Evolutionary conservation across 2,113 vertebrate species (phyloP).

Genomic region (Oreochromis spilurus): DNA sequence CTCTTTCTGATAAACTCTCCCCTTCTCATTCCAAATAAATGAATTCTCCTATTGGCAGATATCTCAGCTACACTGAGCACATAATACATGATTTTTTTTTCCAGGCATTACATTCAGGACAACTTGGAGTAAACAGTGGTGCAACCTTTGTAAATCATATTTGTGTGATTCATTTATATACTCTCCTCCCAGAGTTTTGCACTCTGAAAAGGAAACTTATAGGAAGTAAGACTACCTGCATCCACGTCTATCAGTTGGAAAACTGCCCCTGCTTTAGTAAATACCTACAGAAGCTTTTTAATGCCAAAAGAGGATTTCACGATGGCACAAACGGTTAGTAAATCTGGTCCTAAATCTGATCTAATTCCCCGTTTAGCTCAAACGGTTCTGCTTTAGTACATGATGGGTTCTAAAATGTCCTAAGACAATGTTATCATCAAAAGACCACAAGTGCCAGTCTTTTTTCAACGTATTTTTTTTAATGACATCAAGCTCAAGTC

Average conservation of each 20-base stretch:
- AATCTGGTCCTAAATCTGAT: neutral
- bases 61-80: neutral
- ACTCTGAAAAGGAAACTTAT: neutral
- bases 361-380: neutral
- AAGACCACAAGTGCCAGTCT: neutral
- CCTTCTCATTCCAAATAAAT: neutral
- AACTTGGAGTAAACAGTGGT: neutral
- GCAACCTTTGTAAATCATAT: neutral
- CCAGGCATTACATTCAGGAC: neutral
- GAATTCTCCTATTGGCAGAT: neutral
- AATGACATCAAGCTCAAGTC: neutral
- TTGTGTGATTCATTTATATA: neutral
- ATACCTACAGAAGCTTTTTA: neutral
- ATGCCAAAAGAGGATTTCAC: neutral
- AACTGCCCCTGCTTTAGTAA: neutral
- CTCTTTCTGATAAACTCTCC: neutral
- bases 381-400: neutral
- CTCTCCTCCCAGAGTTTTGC: neutral
- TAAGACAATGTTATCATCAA: neutral
- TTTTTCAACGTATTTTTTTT: neutral
- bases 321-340: neutral
- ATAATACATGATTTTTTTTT: neutral
- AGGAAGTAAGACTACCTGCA: neutral
- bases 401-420: neutral
- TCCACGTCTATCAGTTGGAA: neutral